Base-by-base conservation (phyloP, 1,140 invertebrate species). In the Hypothenemus hampei region DNA sequence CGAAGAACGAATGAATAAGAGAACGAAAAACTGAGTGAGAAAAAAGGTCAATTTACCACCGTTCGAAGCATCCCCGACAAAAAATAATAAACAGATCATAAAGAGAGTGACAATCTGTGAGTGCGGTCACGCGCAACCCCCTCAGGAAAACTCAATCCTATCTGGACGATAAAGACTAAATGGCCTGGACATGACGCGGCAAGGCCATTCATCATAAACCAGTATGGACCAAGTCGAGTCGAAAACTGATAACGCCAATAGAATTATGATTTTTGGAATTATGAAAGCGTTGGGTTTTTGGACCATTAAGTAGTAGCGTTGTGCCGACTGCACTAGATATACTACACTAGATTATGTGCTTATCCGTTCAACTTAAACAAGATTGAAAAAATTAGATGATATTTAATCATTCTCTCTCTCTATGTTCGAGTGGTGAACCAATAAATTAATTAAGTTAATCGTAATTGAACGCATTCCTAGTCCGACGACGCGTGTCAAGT, bases 151-250 rank as follows among this genome's bases (percentile, higher is more conserved):
- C 35, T 57, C 35, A 57, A 57, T 57, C 46, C 29, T 50, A 57
- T 57, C 54, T 24, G 19, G 11, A 8, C 37, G 47, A 50, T 57
- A 57, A 57, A 40, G 45, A 15, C 54, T 22, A 57, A 57, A 57
- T 57, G 54, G 54, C 54, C 37, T 57, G 54, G 54, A 57, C 54
- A 57, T 57, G 54, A 57, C 54, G 54, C 39, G 39, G 54, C 54
- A 50, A 24, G 33, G 37, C 21, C 54, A 57, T 57, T 57, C 46
- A 57, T 57, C 54, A 50, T 46, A 44, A 46, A 39, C 33, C 47
- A 35, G 24, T 44, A 35, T 40, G 45, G 46, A 43, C 36, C 54
- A 39, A 57, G 54, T 57, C 45, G 47, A 57, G 54, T 57, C 23
- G 54, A 57, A 57, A 57, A 36, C 45, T 16, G 44, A 46, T 55